Conservation (phyloP, 64 coral and sea anemone species). For the Anthopleura sola region DNA sequence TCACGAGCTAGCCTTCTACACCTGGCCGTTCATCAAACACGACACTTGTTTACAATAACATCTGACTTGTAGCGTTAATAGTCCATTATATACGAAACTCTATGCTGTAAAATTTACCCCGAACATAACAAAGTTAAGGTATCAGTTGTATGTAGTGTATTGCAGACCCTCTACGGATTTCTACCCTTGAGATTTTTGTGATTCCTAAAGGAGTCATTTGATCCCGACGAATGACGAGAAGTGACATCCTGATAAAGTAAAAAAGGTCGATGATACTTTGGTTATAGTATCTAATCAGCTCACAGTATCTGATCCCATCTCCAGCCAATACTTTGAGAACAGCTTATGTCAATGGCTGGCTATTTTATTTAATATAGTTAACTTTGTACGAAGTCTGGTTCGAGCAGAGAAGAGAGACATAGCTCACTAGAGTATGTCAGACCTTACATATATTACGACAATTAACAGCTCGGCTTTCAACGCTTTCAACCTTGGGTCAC, state of each 20-base stretch:
- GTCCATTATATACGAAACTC: background rate
- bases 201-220: background rate
- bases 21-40: background rate
- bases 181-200: background rate
- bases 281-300: background rate
- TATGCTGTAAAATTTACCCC: background rate
- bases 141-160: too few species aligned
- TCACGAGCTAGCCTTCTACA: too few species aligned
- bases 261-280: conserved; percentile 12
- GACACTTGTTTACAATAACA: background rate
- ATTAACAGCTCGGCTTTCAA: background rate
- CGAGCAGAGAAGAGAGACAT: background rate
- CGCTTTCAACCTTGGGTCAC: background rate
- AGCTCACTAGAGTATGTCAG: background rate
- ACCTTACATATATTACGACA: background rate
- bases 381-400: background rate
- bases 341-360: background rate
- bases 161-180: background rate
- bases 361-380: background rate
- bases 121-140: background rate
- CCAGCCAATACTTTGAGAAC: conserved; percentile 5
- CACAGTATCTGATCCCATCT: background rate
- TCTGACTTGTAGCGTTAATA: background rate
- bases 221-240: background rate
- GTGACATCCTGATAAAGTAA: background rate